These are phyloP conservation scores for Plotosus lineatus DNA, from an alignment of 2,113 vertebrate species.

Conservation along the genomic window DNA sequence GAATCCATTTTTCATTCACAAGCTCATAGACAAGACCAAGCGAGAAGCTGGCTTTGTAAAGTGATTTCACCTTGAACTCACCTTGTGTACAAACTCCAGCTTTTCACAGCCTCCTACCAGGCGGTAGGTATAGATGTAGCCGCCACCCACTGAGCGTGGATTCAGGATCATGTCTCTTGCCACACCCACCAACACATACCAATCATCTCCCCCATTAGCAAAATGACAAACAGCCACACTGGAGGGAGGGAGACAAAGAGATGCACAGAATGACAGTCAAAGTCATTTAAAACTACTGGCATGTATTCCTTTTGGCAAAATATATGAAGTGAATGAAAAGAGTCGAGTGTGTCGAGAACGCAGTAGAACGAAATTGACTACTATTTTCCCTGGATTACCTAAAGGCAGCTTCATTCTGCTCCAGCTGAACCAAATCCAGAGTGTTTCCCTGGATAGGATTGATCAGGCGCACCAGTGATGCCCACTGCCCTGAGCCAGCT, in stretches of 20 bases:
- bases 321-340: no score
- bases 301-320: no score
- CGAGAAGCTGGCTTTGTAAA: background rate
- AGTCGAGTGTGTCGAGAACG: no score
- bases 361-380: no score
- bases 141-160: constrained; percentile 87
- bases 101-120: constrained; percentile 87
- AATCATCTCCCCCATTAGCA: constrained; percentile 88
- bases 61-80: constrained; percentile 59
- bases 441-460: constrained; percentile 96
- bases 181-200: constrained; percentile 95
- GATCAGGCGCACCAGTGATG: constrained; percentile 91
- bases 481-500: constrained; percentile 96
- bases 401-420: constrained; percentile 98
- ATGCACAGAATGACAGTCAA: background rate
- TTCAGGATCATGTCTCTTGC: constrained; percentile 96
- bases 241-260: background rate
- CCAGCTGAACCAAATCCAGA: constrained; percentile 90
- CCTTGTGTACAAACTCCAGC: constrained; percentile 97
- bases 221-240: constrained; percentile 94
- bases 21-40: background rate
- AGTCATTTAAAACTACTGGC: background rate
- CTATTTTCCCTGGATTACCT: constrained; percentile 75
- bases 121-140: constrained; percentile 96
- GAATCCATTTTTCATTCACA: background rate